Evolutionary conservation across 2,888 invertebrate species (phyloP).

Genomic region (Psylliodes chrysocephalus): DNA sequence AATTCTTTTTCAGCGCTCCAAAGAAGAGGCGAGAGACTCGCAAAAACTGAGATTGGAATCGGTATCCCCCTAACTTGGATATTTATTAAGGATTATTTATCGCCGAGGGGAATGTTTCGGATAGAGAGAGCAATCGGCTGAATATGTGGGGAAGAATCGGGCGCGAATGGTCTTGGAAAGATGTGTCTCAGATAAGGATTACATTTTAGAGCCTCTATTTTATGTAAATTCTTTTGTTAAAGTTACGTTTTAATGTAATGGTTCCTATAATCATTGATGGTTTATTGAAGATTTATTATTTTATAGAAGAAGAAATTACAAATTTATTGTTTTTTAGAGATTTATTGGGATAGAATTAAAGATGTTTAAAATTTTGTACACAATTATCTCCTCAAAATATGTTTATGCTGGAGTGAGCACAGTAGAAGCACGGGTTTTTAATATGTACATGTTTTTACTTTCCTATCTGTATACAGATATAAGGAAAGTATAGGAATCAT

Average conservation of each 20-base stretch:
- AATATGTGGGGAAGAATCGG: slow-evolving; percentile 18
- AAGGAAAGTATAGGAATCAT: no score
- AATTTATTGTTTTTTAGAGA: no score
- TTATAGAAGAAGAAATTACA: no score
- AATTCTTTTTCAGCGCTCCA: slow-evolving; percentile 33
- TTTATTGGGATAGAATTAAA: no score
- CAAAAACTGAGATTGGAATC: slow-evolving; percentile 41
- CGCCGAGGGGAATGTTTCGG: slow-evolving; percentile 29
- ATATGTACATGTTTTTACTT: no score
- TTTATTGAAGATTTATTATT: no score
- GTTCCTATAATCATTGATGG: not conserved
- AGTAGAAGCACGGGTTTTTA: no score
- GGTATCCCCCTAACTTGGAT: slow-evolving; percentile 42
- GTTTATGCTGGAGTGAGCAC: no score
- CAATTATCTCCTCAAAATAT: no score
- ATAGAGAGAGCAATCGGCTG: slow-evolving; percentile 24
- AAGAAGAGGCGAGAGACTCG: slow-evolving; percentile 27
- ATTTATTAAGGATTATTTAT: slow-evolving; percentile 50
- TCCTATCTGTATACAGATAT: no score
- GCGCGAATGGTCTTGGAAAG: not conserved
- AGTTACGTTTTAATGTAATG: not conserved
- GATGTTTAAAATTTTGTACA: no score
- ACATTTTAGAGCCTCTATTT: not conserved
- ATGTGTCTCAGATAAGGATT: not conserved
- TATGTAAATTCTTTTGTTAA: slow-evolving; percentile 2